phyloP scores from a whole-genome alignment of 64 coral and sea anemone species.

The Stylophora pistillata region DNA sequence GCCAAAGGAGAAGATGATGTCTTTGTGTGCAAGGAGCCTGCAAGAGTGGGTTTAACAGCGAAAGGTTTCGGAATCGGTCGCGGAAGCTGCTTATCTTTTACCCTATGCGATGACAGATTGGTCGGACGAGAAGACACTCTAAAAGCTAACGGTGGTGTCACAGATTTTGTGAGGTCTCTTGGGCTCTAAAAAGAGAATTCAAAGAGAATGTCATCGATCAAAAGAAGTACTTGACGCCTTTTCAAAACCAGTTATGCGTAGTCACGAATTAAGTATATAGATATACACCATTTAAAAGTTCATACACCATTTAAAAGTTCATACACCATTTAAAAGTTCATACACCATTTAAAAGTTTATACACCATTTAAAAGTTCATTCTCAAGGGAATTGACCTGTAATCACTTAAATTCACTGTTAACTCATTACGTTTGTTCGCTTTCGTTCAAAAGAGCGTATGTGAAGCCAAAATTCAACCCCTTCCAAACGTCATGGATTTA shows the following conservation, averaged over 20 bases:
- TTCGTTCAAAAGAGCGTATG: background rate
- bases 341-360: too few species aligned
- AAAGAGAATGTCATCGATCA: background rate
- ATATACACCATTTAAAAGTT: too few species aligned
- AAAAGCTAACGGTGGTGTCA: constrained; percentile 59
- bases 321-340: too few species aligned
- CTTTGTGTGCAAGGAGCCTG: background rate
- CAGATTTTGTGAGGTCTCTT: constrained; percentile 41
- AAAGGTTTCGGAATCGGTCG: constrained; percentile 33
- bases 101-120: background rate
- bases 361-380: background rate
- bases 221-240: too few species aligned
- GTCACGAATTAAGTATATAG: too few species aligned
- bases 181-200: constrained; percentile 29
- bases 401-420: too few species aligned
- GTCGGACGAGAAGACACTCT: constrained; percentile 46
- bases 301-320: too few species aligned
- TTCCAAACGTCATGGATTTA: too few species aligned
- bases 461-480: too few species aligned
- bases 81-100: constrained; percentile 22
- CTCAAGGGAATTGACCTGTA: constrained; percentile 31
- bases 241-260: too few species aligned
- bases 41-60: constrained; percentile 10
- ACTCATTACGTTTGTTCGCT: background rate
- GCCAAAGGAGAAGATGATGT: constrained; percentile 19